Evolutionary conservation across 2,113 vertebrate genomes (phyloP).

Genomic region (Rhinoderma darwinii): DNA sequence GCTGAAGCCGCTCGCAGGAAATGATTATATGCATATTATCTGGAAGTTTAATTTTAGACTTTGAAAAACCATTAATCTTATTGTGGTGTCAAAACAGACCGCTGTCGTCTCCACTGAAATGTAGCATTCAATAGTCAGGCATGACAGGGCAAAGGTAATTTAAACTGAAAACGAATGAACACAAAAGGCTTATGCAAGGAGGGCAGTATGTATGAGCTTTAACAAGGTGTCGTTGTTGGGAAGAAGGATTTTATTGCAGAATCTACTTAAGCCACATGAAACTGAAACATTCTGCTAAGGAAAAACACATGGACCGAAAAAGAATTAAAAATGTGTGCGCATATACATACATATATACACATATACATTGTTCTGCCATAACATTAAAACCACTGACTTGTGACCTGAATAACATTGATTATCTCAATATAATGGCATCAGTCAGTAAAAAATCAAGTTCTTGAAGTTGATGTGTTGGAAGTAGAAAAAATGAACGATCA

Average conservation of each 20-base stretch:
- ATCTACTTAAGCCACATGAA: background rate
- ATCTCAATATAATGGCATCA: no score
- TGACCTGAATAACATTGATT: no score
- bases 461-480: no score
- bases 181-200: slow-evolving; percentile 63
- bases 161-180: slow-evolving; percentile 64
- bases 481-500: no score
- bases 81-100: slow-evolving; percentile 10
- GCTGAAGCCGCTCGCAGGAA: slow-evolving; percentile 15
- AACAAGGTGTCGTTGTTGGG: slow-evolving; percentile 47
- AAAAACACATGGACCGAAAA: no score
- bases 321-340: no score
- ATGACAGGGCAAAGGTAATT: slow-evolving; percentile 48
- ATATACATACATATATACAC: background rate
- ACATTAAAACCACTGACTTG: no score
- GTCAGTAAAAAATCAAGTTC: no score
- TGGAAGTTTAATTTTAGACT: slow-evolving; percentile 35
- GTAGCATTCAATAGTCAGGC: slow-evolving; percentile 49
- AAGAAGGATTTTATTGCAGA: background rate
- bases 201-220: slow-evolving; percentile 45
- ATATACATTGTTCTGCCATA: no score
- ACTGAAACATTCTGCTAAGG: background rate
- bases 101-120: slow-evolving; percentile 13
- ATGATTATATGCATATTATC: slow-evolving; percentile 50
- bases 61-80: slow-evolving; percentile 41